These are phyloP conservation scores for Diplazon laetatorius DNA, from an alignment of 2,888 invertebrate species.

Conservation along the genomic window DNA sequence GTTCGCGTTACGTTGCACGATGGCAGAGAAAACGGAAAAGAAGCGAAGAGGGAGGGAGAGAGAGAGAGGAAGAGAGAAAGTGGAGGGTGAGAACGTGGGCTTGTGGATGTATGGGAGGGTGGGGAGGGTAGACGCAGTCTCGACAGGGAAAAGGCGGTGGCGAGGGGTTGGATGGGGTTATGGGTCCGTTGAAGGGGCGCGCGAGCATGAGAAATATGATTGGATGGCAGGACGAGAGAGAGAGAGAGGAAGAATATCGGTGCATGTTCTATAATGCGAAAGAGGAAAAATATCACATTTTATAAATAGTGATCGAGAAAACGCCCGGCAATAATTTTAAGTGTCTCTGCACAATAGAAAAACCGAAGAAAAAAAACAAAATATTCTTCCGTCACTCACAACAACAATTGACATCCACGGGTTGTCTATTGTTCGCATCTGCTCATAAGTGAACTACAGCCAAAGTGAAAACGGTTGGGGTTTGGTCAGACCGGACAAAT, in stretches of 20 bases:
- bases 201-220: conserved; percentile 64
- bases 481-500: not conserved
- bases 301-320: not conserved
- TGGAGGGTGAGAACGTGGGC: conserved; percentile 21
- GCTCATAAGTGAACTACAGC: too few relatives aligned
- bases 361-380: too few relatives aligned
- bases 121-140: conserved; percentile 2
- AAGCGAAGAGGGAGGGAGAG: too few relatives aligned
- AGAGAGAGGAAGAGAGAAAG: conserved; percentile 17
- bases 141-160: conserved; percentile 10
- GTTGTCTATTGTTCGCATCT: not conserved
- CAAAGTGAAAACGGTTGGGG: not conserved
- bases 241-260: conserved; percentile 18
- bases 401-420: not conserved
- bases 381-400: conserved; percentile 5
- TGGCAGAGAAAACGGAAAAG: conserved; percentile 10
- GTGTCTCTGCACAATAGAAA: not conserved
- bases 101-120: not conserved
- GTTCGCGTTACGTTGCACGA: conserved; percentile 51
- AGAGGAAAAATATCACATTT: conserved; percentile 19
- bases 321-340: conserved; percentile 8
- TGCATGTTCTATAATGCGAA: conserved; percentile 31
- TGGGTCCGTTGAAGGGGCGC: conserved; percentile 63
- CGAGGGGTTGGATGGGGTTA: conserved; percentile 47
- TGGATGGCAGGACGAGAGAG: conserved; percentile 44